Base-by-base conservation (phyloP, 1,140 invertebrate genomes). In the Zaprionus ghesquierei region DNA sequence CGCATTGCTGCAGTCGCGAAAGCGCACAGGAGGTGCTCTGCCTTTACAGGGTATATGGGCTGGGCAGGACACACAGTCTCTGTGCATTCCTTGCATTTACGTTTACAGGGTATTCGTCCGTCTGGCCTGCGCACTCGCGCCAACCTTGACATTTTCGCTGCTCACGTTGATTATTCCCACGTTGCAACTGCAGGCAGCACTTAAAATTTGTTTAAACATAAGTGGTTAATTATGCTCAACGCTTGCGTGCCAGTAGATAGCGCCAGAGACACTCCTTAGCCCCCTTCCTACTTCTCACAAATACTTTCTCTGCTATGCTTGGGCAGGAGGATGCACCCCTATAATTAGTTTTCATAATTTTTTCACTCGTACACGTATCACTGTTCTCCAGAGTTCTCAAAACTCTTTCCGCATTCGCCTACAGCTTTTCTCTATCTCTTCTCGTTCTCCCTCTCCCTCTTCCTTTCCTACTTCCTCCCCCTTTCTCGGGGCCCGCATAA, bases 121-220 rank as follows among this genome's bases (percentile, higher is more conserved):
- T 3, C 33, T 63, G 72, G 55, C 54, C 64, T 63, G 59, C 29
- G 20, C 6, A 29, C 2, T 22, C 2, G 5, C 13, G 15, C n/a
- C 25, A 41, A 62, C 49, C 25, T 50, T 55, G 58, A 25, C 29
- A 63, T 59, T 63, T 60, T 66, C 46, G 60, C 2, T 68, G 44
- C 51, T 77, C 31, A 69, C 41, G n/a, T n/a, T 76, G 78, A 81
- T 81, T 81, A 86, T 86, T 86, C 82, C 82, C 82, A 86, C 82
- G 82, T 87, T 64, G 23, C 46, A 33, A 44, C 27, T 71, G 68
- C 51, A 49, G 59, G 41, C 50, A 70, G 66, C 79, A 89, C 79
- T 82, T 89, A 89, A 87, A 79, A 87, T 79, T 87, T 89, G 77
- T 87, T 87, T 87, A 89, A 87, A 79, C 82, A 82, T 82, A 87